phyloP scores from a whole-genome alignment of 1,140 invertebrate genomes.

The Cyphomyrmex costatus region DNA sequence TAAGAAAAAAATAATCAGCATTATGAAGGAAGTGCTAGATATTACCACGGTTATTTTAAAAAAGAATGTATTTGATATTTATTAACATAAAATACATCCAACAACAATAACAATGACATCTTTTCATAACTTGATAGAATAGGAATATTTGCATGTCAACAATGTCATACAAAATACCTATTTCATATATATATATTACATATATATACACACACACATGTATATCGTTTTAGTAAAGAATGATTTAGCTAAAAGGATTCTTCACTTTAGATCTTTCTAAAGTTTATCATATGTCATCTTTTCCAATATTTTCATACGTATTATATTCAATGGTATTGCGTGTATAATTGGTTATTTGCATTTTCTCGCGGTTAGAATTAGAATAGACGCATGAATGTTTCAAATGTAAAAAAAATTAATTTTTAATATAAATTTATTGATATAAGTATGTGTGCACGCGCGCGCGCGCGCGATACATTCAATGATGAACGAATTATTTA shows the following conservation, averaged over 20 bases:
- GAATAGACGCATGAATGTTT: not conserved
- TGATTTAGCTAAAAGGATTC: not conserved
- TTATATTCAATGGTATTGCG: not conserved
- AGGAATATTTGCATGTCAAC: not conserved
- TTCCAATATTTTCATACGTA: not conserved
- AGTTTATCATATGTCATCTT: constrained; percentile 11
- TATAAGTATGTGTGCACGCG: no score
- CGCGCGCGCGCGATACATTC: not conserved
- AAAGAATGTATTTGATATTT: not conserved
- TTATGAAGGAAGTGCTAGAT: not conserved
- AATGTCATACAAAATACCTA: not conserved
- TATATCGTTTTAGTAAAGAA: constrained; percentile 15
- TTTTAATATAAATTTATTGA: constrained; percentile 8
- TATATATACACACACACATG: not conserved
- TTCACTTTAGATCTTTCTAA: no score
- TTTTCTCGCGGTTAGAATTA: not conserved
- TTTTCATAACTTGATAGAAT: not conserved
- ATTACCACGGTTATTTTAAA: not conserved
- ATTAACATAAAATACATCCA: not conserved
- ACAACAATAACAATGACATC: not conserved
- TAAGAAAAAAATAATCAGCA: not conserved
- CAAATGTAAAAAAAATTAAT: not conserved
- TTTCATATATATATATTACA: not conserved
- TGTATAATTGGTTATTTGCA: not conserved
- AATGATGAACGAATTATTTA: not conserved